Base-by-base conservation (phyloP, 2,113 vertebrate genomes). In the Cryptomyrus ogoouensis region DNA sequence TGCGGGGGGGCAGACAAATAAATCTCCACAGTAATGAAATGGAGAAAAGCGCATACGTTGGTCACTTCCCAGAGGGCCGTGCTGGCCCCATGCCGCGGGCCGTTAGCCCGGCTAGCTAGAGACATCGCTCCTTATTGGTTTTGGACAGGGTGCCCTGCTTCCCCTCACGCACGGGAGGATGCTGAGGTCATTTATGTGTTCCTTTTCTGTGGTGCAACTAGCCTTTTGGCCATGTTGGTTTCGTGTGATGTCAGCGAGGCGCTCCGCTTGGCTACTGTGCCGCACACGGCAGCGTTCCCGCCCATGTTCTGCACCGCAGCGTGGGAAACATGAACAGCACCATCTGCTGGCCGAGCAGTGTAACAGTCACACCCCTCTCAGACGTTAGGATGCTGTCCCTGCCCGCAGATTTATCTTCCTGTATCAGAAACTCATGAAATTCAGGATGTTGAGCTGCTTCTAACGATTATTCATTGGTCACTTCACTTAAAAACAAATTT, bases 281-380 rank as follows among this genome's bases (percentile, higher is more conserved):
- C 3, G 35, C 17, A 19, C 86, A 62, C 91, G 4, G 31, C 86
- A 39, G 52, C 1, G 46, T 24, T 21, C 17, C 83, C 2, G n/a
- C 84, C 27, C 50, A 58, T 0, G 39, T 89, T 21, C 80, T 46
- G 39, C 35, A 24, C 39, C 6, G 15, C 80, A 17, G n/a, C 9
- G 6, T 90, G 2, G 7, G 21, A 66, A 19, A 66, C 35, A 88
- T 91, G 90, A 90, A 85, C 53, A 90, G 93, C 91, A 87, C 91
- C 88, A 56, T 89, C 93, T 94, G 90, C 92, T 92, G 93, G 91
- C 17, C 21, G 46, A 86, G 0, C 0, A 74, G 3, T 19, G 13
- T 47, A 47, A 88, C 13, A 2, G 1, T 9, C 89, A 49, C 56
- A 47, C 12, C n/a, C 80, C 49, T 19, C 12, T 47, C 24, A 31